phyloP scores from a whole-genome alignment of 2,797 vertebrate genomes.

The Pantherophis vulpinus region DNA sequence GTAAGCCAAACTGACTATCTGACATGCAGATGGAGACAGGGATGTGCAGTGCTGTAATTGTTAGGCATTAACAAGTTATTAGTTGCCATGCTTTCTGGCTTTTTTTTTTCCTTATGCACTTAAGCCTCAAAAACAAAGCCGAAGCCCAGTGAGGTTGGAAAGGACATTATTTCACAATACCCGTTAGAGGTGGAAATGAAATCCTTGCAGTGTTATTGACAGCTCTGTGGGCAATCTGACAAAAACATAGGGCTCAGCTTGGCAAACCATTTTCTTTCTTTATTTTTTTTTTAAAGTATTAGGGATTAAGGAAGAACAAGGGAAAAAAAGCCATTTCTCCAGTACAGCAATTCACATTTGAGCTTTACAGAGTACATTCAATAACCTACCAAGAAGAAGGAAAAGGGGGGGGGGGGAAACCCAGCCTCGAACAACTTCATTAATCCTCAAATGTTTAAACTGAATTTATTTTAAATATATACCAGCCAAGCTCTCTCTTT shows the following conservation, averaged over 20 bases:
- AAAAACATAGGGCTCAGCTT: background rate
- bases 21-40: background rate
- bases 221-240: constrained; percentile 7
- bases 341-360: constrained; percentile 66
- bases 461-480: constrained; percentile 64
- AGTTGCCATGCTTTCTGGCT: background rate
- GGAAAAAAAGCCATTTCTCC: constrained; percentile 55
- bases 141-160: background rate
- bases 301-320: constrained; percentile 16
- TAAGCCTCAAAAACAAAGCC: background rate
- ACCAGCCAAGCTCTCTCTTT: constrained; percentile 65
- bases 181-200: constrained; percentile 19
- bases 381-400: constrained; percentile 62
- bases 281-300: background rate
- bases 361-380: constrained; percentile 64
- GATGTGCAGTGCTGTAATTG: background rate
- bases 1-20: background rate
- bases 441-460: constrained; percentile 58
- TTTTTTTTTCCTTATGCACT: background rate
- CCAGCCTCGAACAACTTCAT: constrained; percentile 33
- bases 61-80: background rate
- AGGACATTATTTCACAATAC: background rate
- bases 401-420: background rate
- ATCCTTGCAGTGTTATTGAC: constrained; percentile 13
- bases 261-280: background rate